A percentile compares a stretch with the other conserved stretches of the same genome.
These are phyloP conservation scores for Sturmia bella DNA, from an alignment of 2,888 invertebrate species.

Conservation along the genomic window DNA sequence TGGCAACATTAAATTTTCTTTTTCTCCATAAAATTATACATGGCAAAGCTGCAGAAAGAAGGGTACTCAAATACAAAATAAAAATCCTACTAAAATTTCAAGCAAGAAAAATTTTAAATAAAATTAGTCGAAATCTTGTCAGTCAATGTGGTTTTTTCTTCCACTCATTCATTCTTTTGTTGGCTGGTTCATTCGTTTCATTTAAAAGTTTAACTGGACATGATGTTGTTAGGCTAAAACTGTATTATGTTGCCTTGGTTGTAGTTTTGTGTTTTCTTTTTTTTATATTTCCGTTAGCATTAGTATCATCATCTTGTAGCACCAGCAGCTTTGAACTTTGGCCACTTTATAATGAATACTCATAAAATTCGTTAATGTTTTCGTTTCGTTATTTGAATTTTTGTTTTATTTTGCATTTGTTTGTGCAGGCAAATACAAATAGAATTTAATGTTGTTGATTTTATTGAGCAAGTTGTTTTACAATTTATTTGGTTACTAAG, in stretches of 20 bases:
- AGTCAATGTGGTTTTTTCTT: slow-evolving; percentile 52
- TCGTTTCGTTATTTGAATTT: slow-evolving; percentile 39
- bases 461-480: slow-evolving; percentile 66
- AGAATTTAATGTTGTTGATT: slow-evolving; percentile 66
- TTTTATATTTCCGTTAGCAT: slow-evolving; percentile 58
- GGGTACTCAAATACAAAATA: slow-evolving; percentile 16
- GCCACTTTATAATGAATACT: slow-evolving; percentile 67
- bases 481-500: slow-evolving; percentile 52
- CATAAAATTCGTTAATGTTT: slow-evolving; percentile 66
- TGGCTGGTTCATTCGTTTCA: slow-evolving; percentile 46
- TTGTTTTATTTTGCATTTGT: background rate
- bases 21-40: no score
- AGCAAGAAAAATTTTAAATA: slow-evolving; percentile 34
- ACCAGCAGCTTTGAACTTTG: slow-evolving; percentile 71
- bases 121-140: slow-evolving; percentile 68
- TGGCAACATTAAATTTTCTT: no score
- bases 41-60: background rate
- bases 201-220: slow-evolving; percentile 57
- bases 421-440: slow-evolving; percentile 29
- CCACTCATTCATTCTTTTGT: slow-evolving; percentile 14
- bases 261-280: slow-evolving; percentile 42
- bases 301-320: slow-evolving; percentile 67
- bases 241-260: slow-evolving; percentile 36
- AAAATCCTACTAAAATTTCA: background rate
- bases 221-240: slow-evolving; percentile 63